Conservation (phyloP, 2,888 invertebrate genomes). For the Erebia palarica region DNA sequence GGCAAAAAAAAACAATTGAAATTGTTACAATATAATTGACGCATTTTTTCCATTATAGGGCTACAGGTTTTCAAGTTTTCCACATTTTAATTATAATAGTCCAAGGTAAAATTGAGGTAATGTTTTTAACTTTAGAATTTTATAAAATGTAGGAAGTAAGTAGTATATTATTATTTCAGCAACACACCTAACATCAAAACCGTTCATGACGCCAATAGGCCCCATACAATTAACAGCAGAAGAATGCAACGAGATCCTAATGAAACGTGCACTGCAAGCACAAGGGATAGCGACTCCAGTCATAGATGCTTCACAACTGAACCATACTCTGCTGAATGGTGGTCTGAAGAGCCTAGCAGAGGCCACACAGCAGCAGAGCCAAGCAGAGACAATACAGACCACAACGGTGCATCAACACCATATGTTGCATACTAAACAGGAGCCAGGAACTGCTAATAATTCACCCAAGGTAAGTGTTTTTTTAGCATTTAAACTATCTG, state of each 20-base stretch:
- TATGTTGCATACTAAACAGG: conserved; percentile 80
- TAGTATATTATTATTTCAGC: conserved; percentile 54
- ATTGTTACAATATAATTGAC: no score
- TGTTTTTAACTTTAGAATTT: no score
- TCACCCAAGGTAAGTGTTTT: conserved; percentile 73
- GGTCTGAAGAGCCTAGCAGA: conserved; percentile 70
- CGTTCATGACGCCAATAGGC: conserved; percentile 88
- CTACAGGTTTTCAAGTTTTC: no score
- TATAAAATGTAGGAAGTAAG: no score
- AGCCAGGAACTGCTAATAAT: conserved; percentile 83
- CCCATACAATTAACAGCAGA: conserved; percentile 88
- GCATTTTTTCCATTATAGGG: no score
- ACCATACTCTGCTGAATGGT: conserved; percentile 73
- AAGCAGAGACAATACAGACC: conserved; percentile 67
- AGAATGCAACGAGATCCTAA: conserved; percentile 90
- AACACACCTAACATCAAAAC: conserved; percentile 76
- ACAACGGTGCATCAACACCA: conserved; percentile 72
- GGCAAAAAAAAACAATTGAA: no score
- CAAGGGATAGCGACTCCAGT: conserved; percentile 80
- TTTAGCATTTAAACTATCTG: no score
- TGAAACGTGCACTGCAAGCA: conserved; percentile 88
- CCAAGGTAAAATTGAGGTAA: no score
- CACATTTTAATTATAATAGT: no score
- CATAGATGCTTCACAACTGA: conserved; percentile 74
- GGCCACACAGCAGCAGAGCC: conserved; percentile 61